A percentile compares a stretch with the other conserved stretches of the same genome.
These are phyloP conservation scores for Ostrea edulis DNA, from an alignment of 1,140 invertebrate species.

Conservation along the genomic window DNA sequence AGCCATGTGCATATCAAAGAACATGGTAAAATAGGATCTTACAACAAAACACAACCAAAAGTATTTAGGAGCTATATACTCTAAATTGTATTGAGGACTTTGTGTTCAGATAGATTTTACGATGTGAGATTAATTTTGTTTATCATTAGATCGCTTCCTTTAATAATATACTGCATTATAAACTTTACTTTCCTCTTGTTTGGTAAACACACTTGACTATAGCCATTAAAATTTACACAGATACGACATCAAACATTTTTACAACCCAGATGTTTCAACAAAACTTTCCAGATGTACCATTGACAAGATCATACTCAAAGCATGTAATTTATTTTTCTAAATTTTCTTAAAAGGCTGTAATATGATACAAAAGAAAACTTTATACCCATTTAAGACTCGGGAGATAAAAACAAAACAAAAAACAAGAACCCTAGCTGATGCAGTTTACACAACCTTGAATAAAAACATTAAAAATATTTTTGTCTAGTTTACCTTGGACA, in stretches of 20 bases:
- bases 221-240: not conserved
- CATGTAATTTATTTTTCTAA: not conserved
- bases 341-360: not conserved
- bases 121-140: not conserved
- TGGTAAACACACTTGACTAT: not conserved
- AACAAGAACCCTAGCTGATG: no score
- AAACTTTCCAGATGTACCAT: not conserved
- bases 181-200: not conserved
- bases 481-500: no score
- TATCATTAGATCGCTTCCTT: not conserved
- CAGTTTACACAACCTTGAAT: not conserved
- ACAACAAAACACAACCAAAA: not conserved
- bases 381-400: no score
- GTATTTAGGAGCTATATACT: not conserved
- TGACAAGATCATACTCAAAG: not conserved
- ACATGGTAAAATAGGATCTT: not conserved
- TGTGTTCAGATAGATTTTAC: not conserved
- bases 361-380: no score
- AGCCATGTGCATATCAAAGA: constrained; percentile 22
- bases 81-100: not conserved
- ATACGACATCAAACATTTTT: not conserved
- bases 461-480: no score
- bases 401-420: no score
- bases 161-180: not conserved
- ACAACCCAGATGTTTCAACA: constrained; percentile 6